phyloP scores from a whole-genome alignment of 2,113 vertebrate genomes.

The Calidris pugnax region DNA sequence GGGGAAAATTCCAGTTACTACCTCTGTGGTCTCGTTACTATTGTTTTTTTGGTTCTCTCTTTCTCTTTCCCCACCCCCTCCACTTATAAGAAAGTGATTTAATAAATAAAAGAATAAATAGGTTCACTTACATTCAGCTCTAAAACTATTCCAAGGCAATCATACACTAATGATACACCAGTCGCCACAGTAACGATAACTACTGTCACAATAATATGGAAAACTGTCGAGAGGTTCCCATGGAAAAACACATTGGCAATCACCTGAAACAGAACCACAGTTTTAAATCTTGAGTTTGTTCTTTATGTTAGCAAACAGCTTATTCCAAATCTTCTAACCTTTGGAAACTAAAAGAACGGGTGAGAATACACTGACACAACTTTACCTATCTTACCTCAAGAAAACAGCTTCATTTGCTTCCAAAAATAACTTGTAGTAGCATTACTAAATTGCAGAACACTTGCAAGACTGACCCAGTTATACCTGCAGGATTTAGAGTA shows the following conservation, averaged over 20 bases:
- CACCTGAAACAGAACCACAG: constrained; percentile 81
- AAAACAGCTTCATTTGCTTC: neutral
- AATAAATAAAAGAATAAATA: neutral
- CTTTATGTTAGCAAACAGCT: neutral
- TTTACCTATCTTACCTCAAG: neutral
- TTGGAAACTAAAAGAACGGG: neutral
- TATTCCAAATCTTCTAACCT: neutral
- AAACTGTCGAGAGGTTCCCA: constrained; percentile 77
- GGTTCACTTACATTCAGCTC: constrained; percentile 89
- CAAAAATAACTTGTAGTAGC: neutral
- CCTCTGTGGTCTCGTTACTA: neutral
- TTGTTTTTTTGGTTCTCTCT: neutral
- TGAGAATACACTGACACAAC: neutral
- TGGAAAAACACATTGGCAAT: constrained; percentile 85
- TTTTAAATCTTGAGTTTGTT: neutral
- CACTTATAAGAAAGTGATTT: neutral
- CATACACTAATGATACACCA: constrained; percentile 80
- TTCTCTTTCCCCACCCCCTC: neutral
- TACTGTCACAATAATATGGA: constrained; percentile 82
- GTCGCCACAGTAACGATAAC: constrained; percentile 80
- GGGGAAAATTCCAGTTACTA: neutral
- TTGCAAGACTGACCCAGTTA: neutral
- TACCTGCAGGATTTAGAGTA: neutral
- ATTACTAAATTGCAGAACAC: neutral
- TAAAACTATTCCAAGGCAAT: constrained; percentile 92